Evolutionary conservation across 2,888 invertebrate species (phyloP).

Genomic region (Oscheius sp.): DNA sequence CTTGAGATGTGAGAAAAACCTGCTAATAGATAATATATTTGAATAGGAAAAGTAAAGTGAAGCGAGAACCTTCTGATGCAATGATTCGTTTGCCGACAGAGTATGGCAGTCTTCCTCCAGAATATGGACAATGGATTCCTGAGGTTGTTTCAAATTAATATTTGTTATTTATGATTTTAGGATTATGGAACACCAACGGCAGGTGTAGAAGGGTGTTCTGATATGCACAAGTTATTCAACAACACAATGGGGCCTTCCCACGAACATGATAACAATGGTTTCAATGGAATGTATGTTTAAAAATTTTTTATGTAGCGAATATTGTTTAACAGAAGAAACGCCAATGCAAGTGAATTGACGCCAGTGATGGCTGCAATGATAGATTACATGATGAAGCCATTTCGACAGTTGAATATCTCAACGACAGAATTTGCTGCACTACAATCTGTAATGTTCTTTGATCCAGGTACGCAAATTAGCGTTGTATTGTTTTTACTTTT

Average conservation of each 20-base stretch:
- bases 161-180: too few species aligned
- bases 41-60: constrained; percentile 43
- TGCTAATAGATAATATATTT: neutral
- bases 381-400: constrained; percentile 69
- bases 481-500: too few species aligned
- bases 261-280: neutral
- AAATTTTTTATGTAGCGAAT: neutral
- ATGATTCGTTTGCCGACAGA: constrained; percentile 58
- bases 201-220: constrained; percentile 51
- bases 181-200: constrained; percentile 53
- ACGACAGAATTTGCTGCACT: constrained; percentile 69
- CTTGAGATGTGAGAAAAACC: constrained; percentile 14
- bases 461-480: too few species aligned
- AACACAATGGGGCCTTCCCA: neutral
- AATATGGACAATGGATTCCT: constrained; percentile 52
- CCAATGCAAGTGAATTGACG: constrained; percentile 58
- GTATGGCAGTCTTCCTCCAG: constrained; percentile 53
- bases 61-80: constrained; percentile 34
- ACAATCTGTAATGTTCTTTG: constrained; percentile 69
- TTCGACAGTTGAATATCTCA: constrained; percentile 64
- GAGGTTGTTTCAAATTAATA: too few species aligned
- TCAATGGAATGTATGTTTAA: neutral
- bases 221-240: constrained; percentile 53
- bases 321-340: too few species aligned
- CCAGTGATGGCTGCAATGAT: constrained; percentile 69